Evolutionary conservation across 2,888 invertebrate species (phyloP).

Genomic region (Drosophila putrida): DNA sequence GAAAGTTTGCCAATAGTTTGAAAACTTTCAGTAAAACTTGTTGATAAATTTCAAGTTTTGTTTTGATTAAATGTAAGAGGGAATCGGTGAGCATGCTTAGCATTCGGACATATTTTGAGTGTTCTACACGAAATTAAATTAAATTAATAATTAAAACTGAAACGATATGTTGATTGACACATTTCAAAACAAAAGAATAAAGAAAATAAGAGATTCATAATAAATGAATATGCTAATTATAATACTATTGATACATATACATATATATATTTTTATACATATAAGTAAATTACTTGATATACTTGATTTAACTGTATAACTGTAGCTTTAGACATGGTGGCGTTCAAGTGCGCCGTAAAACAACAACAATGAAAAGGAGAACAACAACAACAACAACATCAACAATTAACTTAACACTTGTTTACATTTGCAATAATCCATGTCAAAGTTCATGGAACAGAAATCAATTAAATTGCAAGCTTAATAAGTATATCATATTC

Average conservation of each 20-base stretch:
- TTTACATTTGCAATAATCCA: conserved; percentile 73
- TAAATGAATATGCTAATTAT: conserved; percentile 20
- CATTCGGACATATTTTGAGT: conserved; percentile 76
- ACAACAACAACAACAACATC: conserved; percentile 35
- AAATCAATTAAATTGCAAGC: conserved; percentile 33
- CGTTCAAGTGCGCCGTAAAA: conserved; percentile 23
- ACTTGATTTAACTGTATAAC: conserved; percentile 62
- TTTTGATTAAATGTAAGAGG: conserved; percentile 37
- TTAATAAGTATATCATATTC: conserved; percentile 40
- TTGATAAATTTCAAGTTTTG: conserved; percentile 6
- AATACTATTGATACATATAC: conserved; percentile 31
- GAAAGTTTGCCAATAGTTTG: conserved; percentile 16
- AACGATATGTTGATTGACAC: conserved; percentile 54
- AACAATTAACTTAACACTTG: conserved; percentile 62
- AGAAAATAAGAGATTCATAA: conserved; percentile 29
- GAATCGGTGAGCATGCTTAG: conserved; percentile 63
- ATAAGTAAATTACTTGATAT: conserved; percentile 69
- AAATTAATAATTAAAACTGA: conserved; percentile 26
- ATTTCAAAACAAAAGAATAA: conserved; percentile 42
- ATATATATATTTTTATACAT: conserved; percentile 71
- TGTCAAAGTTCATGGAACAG: conserved; percentile 37
- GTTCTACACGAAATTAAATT: conserved; percentile 53
- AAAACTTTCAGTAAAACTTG: conserved; percentile 12
- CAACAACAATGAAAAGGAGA: conserved; percentile 38
- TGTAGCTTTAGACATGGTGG: conserved; percentile 52